Base-by-base conservation (phyloP, 2,113 vertebrate species). In the Garra rufa region DNA sequence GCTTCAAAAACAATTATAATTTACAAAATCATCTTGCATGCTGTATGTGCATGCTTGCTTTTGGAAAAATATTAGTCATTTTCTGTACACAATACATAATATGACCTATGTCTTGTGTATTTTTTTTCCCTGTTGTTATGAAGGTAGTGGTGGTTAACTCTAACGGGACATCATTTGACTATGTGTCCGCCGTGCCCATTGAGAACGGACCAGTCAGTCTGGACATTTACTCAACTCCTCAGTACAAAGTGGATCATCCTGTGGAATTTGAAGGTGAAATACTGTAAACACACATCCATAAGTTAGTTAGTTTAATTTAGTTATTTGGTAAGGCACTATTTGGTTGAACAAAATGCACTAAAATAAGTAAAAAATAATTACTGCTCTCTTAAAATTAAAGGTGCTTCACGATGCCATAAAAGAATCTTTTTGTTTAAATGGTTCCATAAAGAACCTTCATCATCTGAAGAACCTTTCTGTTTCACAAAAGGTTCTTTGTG, bases 121-220 rank as follows among this genome's bases (percentile, higher is more conserved):
- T 85, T 78, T 43, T 81, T 44, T 61, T 73, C 19, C 78, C 10
- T 83, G 71, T 41, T 85, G 13, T 78, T 78, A 59, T 9, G 9
- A 93, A 99, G 98, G 94, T 93, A 41, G 89, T 96, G 28, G 88
- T 97, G 59, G 95, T 96, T 1, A 97, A 95, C 1, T 95, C 96
- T 88, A 99, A 99, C 0, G 97, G 98, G 78, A 98, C 93, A 10
- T 97, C 98, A 1, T 93, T 97, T 85, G 97, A 98, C 83, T 98
- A 97, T 77, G 94, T 96, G 81, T 92, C 96, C 50, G 92, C 96
- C 0, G 81, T 91, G 0, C 89, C 95, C 61, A 83, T 95, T 9
- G 97, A 97, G 76, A 99, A 99, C 0, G 97, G 98, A n/a, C 97
- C 98, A 0, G 91, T 94, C 83, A 95, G 95, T 88, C 83, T 94